Evolutionary conservation across 2,888 invertebrate species (phyloP).

Genomic region (Ephialtes manifestator): DNA sequence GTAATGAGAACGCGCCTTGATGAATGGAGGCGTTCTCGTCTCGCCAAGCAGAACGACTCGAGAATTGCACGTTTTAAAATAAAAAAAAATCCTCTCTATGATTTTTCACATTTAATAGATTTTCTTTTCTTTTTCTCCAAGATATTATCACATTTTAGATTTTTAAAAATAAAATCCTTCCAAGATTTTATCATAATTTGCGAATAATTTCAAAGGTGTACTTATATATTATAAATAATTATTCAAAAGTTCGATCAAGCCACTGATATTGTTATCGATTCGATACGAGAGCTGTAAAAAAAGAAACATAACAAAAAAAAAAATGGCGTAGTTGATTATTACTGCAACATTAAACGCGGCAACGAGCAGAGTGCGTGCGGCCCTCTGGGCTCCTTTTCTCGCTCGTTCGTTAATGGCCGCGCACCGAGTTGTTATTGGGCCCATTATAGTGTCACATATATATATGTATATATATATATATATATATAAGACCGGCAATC

Average conservation of each 20-base stretch:
- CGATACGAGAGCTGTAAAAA: conserved; percentile 12
- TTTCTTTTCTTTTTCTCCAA: not conserved
- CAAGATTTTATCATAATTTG: conserved; percentile 26
- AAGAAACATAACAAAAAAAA: conserved; percentile 9
- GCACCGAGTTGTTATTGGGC: conserved; percentile 70
- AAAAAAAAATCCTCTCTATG: not conserved
- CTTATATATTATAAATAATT: conserved; percentile 39
- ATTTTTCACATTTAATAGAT: not conserved
- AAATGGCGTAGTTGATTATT: conserved; percentile 56
- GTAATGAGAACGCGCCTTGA: conserved; percentile 63
- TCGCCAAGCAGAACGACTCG: not conserved
- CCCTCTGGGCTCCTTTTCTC: conserved; percentile 50
- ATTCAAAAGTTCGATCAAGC: conserved; percentile 39
- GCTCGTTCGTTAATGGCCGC: conserved; percentile 70
- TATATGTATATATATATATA: too few relatives aligned
- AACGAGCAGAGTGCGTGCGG: conserved; percentile 33
- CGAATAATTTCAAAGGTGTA: not conserved
- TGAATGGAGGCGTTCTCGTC: conserved; percentile 58
- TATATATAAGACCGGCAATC: conserved; percentile 44
- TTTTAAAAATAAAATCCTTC: not conserved
- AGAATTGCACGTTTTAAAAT: not conserved
- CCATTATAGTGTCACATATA: conserved; percentile 73
- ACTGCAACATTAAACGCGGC: conserved; percentile 58
- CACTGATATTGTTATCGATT: conserved; percentile 62
- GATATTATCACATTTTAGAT: not conserved